Percentiles rank a stretch among this genome's conserved stretches.
Evolutionary conservation across 2,113 vertebrate genomes (phyloP).

Genomic region (Python bivittatus): DNA sequence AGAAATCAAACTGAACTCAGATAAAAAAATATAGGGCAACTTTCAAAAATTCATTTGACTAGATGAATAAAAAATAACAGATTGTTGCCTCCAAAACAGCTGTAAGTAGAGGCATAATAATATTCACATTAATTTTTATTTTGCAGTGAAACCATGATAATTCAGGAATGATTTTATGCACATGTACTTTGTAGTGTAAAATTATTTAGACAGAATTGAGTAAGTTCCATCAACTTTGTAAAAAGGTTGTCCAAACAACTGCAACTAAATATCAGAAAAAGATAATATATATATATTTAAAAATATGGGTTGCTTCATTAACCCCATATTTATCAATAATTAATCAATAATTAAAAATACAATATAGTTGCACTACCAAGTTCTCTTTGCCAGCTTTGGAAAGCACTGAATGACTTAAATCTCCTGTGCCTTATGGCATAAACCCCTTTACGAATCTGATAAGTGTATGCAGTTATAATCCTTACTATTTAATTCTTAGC

Average conservation of each 20-base stretch:
- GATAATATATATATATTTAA: background rate
- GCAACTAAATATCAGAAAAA: background rate
- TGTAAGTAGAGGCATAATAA: background rate
- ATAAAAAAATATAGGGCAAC: too few relatives aligned
- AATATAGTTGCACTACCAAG: background rate
- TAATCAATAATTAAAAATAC: background rate
- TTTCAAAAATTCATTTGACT: background rate
- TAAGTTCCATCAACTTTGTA: background rate
- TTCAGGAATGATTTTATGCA: background rate
- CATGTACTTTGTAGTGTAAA: background rate
- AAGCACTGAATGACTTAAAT: background rate
- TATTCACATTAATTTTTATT: background rate
- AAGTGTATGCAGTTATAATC: background rate
- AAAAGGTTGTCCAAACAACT: background rate
- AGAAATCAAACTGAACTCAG: background rate
- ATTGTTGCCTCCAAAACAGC: background rate
- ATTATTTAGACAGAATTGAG: background rate
- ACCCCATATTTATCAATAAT: too few relatives aligned
- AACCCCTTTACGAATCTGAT: background rate
- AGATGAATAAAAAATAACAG: background rate
- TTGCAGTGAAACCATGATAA: background rate
- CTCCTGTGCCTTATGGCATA: background rate
- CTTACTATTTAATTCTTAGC: background rate
- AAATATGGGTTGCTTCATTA: background rate
- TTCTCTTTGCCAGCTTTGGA: background rate